Base-by-base conservation (phyloP, 2,113 vertebrate species). In the Cygnus atratus region DNA sequence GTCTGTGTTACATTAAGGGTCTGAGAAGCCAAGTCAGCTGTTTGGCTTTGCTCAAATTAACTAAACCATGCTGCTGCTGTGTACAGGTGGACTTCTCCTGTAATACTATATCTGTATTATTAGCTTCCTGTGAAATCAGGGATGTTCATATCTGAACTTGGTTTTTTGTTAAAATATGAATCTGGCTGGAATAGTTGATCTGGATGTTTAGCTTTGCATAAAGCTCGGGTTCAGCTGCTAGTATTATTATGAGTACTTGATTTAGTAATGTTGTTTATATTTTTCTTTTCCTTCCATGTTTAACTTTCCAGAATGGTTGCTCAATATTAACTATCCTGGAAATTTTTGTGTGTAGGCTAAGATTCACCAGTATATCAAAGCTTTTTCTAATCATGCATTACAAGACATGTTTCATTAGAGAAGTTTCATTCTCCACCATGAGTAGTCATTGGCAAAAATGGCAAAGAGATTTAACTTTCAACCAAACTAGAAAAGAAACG, bases 331-430 rank as follows among this genome's bases (percentile, higher is more conserved):
- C 5, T 35, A 14, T 74, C 7, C 13, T 43, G 17, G 6, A 21
- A 39, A 25, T 28, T 74, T 68, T 55, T 22, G 7, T 19, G 5
- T 2, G 3, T 2, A 1, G 4, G 35, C 61, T 75, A 61, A 41
- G 11, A 39, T 13, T 70, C 12, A 71, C 3, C 7, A 72, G n/a
- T 7, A 4, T 57, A 57, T 25, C 0, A 0, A 73, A 65, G 21
- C 6, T 4, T 59, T 92, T 77, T 21, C 28, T 25, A 31, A 20
- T 20, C 37, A 46, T 67, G 25, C 52, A 24, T 73, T 57, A 33
- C 26, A 58, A n/a, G 37, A 43, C 13, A 19, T 2, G 4, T 68
- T 91, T 71, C 20, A n/a, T 63, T 67, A 15, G 6, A 5, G 11
- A 41, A 4, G 26, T 67, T 66, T 87, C 5, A 31, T 78, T 68